phyloP scores from a whole-genome alignment of 2,888 invertebrate species.

The Orthosia gothica region DNA sequence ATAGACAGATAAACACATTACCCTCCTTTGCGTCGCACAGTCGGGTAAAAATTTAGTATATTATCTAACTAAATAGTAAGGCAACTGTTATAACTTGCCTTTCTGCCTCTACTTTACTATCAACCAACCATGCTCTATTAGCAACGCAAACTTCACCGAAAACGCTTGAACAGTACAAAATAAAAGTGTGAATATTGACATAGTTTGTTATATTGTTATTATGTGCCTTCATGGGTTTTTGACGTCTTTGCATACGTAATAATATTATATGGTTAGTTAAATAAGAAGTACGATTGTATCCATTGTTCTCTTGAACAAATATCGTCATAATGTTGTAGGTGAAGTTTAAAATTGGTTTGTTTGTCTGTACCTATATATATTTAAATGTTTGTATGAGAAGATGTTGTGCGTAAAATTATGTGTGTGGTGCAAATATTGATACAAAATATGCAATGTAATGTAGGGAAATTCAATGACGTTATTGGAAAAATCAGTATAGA shows the following conservation, averaged over 20 bases:
- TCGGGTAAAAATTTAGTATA: too few species aligned
- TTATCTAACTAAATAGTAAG: too few species aligned
- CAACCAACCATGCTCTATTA: constrained; percentile 7
- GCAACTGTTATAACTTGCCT: neutral
- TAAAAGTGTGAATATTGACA: constrained; percentile 57
- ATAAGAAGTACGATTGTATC: constrained; percentile 14
- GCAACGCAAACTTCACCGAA: constrained; percentile 35
- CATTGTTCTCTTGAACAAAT: constrained; percentile 43
- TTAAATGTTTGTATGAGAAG: constrained; percentile 7
- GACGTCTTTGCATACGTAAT: constrained; percentile 55
- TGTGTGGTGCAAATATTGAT: neutral
- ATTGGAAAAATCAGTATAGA: neutral
- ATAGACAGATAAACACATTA: too few species aligned
- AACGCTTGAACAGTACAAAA: constrained; percentile 24
- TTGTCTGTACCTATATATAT: neutral
- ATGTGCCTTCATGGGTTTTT: constrained; percentile 56
- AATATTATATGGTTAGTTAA: constrained; percentile 34
- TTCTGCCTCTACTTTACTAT: constrained; percentile 1
- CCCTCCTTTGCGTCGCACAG: too few species aligned
- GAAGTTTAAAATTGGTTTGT: constrained; percentile 15
- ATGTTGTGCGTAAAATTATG: neutral
- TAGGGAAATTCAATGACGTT: neutral
- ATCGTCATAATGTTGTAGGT: neutral
- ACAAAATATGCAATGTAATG: neutral
- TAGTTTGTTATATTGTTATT: constrained; percentile 56